Conservation (phyloP, 2,797 vertebrate species). For the Peromyscus aztecus region DNA sequence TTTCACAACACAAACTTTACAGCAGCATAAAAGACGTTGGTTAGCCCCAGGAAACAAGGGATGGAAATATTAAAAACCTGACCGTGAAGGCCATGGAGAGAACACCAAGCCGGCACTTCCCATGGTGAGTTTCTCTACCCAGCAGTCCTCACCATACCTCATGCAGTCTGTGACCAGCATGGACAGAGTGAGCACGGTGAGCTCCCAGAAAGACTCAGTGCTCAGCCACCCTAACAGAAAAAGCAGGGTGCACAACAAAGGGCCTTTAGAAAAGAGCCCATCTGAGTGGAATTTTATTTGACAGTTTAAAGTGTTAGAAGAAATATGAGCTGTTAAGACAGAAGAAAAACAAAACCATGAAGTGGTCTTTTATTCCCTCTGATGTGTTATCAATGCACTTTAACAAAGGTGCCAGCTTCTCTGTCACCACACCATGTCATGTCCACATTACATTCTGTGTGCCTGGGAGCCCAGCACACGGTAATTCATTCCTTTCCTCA, state of each 20-base stretch:
- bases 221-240: neutral
- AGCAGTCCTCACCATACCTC: neutral
- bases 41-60: neutral
- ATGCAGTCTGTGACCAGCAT: neutral
- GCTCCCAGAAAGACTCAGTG: neutral
- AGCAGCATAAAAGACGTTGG: neutral
- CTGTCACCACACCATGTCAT: neutral
- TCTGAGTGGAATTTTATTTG: constrained; percentile 7
- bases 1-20: neutral
- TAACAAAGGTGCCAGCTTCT: neutral
- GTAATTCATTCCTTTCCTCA: neutral
- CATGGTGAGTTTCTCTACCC: neutral
- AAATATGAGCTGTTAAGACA: neutral
- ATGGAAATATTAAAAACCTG: neutral
- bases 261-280: neutral
- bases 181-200: neutral
- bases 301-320: constrained; percentile 50
- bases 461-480: neutral
- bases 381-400: neutral
- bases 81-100: neutral
- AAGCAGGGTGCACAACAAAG: neutral
- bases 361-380: neutral
- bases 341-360: constrained; percentile 34
- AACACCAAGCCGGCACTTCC: neutral
- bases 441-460: neutral